Evolutionary conservation across 2,797 vertebrate genomes (phyloP).

Genomic region (Gambusia yucatana): DNA sequence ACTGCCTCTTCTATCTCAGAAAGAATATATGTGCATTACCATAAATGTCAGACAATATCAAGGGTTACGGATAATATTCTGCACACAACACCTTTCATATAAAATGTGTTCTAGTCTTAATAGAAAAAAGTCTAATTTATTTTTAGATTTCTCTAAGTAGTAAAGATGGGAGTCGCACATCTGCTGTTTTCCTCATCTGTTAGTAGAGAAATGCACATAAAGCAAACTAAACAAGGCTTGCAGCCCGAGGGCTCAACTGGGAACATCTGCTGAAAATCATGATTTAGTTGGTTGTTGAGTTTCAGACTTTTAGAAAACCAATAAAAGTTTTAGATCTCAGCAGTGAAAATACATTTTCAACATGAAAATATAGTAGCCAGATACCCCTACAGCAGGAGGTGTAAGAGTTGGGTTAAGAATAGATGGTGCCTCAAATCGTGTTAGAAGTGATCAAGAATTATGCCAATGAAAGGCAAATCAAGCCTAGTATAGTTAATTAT

Average conservation of each 20-base stretch:
- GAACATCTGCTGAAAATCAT: slow-evolving; percentile 53
- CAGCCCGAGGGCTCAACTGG: slow-evolving; percentile 41
- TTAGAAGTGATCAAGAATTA: slow-evolving; percentile 55
- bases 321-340: background rate
- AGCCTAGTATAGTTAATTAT: slow-evolving; percentile 25
- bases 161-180: slow-evolving; percentile 18
- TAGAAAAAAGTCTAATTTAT: background rate
- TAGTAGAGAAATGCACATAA: slow-evolving; percentile 34
- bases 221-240: slow-evolving; percentile 40
- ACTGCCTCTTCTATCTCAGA: background rate
- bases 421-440: slow-evolving; percentile 40
- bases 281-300: slow-evolving; percentile 17
- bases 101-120: background rate
- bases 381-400: background rate
- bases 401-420: background rate
- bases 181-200: slow-evolving; percentile 45
- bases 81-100: no score
- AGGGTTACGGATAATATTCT: background rate
- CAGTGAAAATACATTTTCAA: background rate
- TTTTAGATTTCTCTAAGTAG: background rate
- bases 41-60: slow-evolving; percentile 13
- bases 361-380: background rate
- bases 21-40: background rate
- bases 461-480: slow-evolving; percentile 32
- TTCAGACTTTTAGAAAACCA: slow-evolving; percentile 4